A percentile compares a stretch with the other conserved stretches of the same genome.
Evolutionary conservation across 2,113 vertebrate species (phyloP).

Genomic region (Gobiocypris rarus): DNA sequence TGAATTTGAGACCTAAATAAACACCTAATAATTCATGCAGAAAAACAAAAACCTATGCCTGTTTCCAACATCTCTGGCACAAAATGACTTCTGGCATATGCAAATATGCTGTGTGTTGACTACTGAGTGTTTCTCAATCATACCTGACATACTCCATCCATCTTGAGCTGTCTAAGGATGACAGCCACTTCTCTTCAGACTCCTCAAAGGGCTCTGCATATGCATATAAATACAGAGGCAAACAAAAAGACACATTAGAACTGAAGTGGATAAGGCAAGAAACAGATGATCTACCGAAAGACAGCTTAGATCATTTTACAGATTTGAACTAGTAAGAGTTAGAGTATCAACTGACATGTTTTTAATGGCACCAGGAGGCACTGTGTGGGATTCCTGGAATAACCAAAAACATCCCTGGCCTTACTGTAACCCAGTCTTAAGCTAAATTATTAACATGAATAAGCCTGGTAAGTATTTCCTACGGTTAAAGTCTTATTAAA

Average conservation of each 20-base stretch:
- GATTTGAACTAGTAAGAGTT: background rate
- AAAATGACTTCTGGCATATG: background rate
- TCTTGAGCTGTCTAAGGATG: slow-evolving; percentile 87
- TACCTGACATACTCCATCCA: slow-evolving; percentile 96
- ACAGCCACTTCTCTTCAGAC: slow-evolving; percentile 93
- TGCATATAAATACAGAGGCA: slow-evolving; percentile 37
- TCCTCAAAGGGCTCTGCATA: slow-evolving; percentile 88
- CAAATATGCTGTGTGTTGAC: slow-evolving; percentile 13
- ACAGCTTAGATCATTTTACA: background rate
- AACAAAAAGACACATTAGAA: slow-evolving; percentile 8
- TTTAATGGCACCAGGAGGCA: background rate
- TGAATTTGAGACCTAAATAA: background rate
- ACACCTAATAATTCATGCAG: background rate
- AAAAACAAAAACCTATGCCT: background rate
- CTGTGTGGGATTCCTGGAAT: background rate
- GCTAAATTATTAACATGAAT: background rate
- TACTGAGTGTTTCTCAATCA: slow-evolving; percentile 45
- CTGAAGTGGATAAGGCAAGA: background rate
- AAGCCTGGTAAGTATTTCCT: background rate
- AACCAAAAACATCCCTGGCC: background rate
- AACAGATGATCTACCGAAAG: background rate
- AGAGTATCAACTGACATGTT: background rate
- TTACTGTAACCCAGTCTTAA: background rate
- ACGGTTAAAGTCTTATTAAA: background rate
- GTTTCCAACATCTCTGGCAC: background rate